A percentile compares a stretch with the other conserved stretches of the same genome.
Evolutionary conservation across 1,140 invertebrate genomes (phyloP).

Genomic region (Drosophila tropicalis): DNA sequence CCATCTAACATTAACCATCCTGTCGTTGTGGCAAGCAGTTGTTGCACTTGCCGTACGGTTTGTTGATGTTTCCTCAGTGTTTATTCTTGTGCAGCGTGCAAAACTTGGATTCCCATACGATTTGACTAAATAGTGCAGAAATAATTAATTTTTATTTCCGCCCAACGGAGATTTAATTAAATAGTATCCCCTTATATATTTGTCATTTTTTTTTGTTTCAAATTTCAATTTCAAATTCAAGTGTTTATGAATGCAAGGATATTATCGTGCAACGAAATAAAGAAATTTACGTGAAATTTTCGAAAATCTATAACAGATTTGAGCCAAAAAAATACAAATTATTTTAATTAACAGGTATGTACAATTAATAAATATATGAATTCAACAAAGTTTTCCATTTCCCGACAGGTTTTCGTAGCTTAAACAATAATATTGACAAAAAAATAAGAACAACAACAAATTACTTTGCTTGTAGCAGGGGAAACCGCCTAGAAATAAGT

Average conservation of each 20-base stretch:
- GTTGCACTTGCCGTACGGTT: slow-evolving; percentile 21
- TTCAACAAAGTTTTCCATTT: not conserved
- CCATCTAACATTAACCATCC: slow-evolving; percentile 70
- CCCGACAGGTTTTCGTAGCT: no score
- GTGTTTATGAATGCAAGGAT: not conserved
- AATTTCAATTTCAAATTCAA: not conserved
- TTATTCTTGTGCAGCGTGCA: slow-evolving; percentile 23
- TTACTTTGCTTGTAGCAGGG: no score
- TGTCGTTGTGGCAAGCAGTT: slow-evolving; percentile 75
- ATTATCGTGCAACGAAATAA: not conserved
- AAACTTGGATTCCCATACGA: slow-evolving; percentile 22
- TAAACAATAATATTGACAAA: not conserved
- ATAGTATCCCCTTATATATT: not conserved
- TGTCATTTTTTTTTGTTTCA: not conserved
- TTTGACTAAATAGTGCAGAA: slow-evolving; percentile 2
- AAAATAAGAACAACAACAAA: not conserved
- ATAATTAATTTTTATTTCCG: not conserved
- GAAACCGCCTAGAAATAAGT: not conserved
- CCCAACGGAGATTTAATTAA: not conserved
- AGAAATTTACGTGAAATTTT: slow-evolving; percentile 2
- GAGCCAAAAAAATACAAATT: not conserved
- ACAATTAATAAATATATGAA: not conserved
- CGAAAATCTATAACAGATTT: not conserved
- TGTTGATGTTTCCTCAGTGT: slow-evolving; percentile 13
- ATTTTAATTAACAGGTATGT: not conserved